A percentile compares a stretch with the other conserved stretches of the same genome.
Evolutionary conservation across 2,797 vertebrate genomes (phyloP).

Genomic region (Takifugu rubripes): DNA sequence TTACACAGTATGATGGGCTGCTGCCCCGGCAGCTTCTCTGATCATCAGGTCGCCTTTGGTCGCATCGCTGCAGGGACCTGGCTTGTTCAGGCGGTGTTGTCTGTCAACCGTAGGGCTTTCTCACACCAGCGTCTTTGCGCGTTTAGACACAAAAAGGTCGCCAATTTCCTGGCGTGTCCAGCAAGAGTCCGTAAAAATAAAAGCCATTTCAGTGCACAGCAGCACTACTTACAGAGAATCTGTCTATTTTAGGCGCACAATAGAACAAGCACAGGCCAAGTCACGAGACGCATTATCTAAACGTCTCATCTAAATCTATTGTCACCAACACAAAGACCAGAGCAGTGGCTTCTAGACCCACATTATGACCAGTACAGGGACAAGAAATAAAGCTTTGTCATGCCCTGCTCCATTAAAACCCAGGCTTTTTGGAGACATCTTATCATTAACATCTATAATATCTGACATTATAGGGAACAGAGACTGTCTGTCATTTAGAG

Average conservation of each 20-base stretch:
- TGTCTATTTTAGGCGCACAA: slow-evolving; percentile 60
- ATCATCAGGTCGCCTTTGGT: too few species aligned
- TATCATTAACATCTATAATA: too few species aligned
- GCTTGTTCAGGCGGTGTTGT: too few species aligned
- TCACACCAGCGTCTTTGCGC: too few species aligned
- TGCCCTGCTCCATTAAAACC: slow-evolving; percentile 27
- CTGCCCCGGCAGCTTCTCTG: too few species aligned
- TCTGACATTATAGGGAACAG: too few species aligned
- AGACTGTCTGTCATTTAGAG: too few species aligned
- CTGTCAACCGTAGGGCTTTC: too few species aligned
- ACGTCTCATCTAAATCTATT: slow-evolving; percentile 57
- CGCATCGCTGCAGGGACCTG: too few species aligned
- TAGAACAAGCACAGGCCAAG: slow-evolving; percentile 57
- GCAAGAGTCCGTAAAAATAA: not conserved
- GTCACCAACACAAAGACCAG: slow-evolving; percentile 44
- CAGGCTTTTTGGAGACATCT: not conserved
- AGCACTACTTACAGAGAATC: slow-evolving; percentile 32
- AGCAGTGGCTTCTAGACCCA: slow-evolving; percentile 9
- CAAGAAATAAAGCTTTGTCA: slow-evolving; percentile 3
- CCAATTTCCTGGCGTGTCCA: too few species aligned
- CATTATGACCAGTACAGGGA: slow-evolving; percentile 18
- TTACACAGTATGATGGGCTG: too few species aligned
- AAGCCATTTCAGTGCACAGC: slow-evolving; percentile 2
- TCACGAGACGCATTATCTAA: slow-evolving; percentile 64
- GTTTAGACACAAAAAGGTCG: too few species aligned